Base-by-base conservation (phyloP, 2,888 invertebrate genomes). In the Eucera pruinosa region DNA sequence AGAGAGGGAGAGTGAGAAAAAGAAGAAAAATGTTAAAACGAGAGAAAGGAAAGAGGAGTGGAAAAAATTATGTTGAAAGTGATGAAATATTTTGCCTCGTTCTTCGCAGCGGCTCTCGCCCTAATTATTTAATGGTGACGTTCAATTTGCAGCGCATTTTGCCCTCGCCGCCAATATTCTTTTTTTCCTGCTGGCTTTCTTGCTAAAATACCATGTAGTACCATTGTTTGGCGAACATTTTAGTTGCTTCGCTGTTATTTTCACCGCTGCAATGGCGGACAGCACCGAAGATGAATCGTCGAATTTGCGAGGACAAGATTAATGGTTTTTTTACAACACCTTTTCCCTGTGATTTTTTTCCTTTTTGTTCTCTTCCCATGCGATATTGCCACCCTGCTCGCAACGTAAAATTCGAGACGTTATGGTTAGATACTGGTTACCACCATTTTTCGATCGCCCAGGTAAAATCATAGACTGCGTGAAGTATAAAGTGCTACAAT, bases 41-140 rank as follows among this genome's bases (percentile, higher is more conserved):
- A 20, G 15, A 48, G 36, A 27, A 11, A 13, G 20, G 20, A 11
- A 7, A 30, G 23, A 45, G 27, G 27, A 36, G n/a, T 23, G 43
- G 20, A 30, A 39, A 64, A 65, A 65, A 64, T 78, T 58, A 61
- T 48, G 74, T 52, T 36, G 67, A 76, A 80, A 84, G 69, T 79
- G 74, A 75, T 75, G 65, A 84, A 82, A 82, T 75, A 79, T 78
- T 69, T 79, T 60, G 50, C 62, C 66, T 20, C 65, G 55, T 73
- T 79, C 79, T 70, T 74, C 60, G 62, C 33, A 27, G 23, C 23
- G 66, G 61, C 67, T 82, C 64, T 52, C 85, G 67, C 55, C 69
- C 74, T 85, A 83, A 86, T 86, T 81, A 85, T 84, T 84, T 86
- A 86, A 86, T 86, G 86, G 82, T 73, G 58, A 72, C 66, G 81